A percentile compares a stretch with the other conserved stretches of the same genome.
Conservation (phyloP, 2,797 vertebrate species). For the Sebastes flavidus region DNA sequence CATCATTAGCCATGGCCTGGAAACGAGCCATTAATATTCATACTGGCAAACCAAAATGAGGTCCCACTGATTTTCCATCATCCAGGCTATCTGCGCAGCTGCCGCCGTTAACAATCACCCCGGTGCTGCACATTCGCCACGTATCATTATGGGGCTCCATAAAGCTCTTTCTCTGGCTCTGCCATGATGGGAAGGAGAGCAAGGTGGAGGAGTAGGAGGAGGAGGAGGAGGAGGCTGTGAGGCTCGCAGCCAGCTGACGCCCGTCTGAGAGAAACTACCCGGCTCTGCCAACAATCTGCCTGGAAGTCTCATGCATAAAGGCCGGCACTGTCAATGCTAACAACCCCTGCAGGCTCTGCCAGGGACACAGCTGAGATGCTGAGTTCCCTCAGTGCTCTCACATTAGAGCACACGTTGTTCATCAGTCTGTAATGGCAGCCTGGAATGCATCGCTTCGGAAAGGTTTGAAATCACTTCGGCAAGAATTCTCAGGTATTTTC, state of each 20-base stretch:
- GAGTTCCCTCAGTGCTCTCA: slow-evolving; percentile 43
- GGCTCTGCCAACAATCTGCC: slow-evolving; percentile 76
- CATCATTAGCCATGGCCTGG: slow-evolving; percentile 85
- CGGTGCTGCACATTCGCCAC: slow-evolving; percentile 66
- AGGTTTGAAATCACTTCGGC: slow-evolving; percentile 14
- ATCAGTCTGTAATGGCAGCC: slow-evolving; percentile 49
- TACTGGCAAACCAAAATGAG: slow-evolving; percentile 78
- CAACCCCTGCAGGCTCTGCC: slow-evolving; percentile 72
- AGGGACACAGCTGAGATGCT: slow-evolving; percentile 69
- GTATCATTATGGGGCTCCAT: slow-evolving; percentile 76
- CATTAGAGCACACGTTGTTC: slow-evolving; percentile 64
- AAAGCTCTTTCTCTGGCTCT: slow-evolving; percentile 53
- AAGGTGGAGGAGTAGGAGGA: slow-evolving; percentile 48
- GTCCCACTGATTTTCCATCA: slow-evolving; percentile 83
- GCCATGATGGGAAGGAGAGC: slow-evolving; percentile 58
- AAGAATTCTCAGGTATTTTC: not conserved
- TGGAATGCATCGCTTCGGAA: slow-evolving; percentile 5
- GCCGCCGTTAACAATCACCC: slow-evolving; percentile 75
- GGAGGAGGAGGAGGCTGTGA: slow-evolving; percentile 38
- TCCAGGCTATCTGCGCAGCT: slow-evolving; percentile 77
- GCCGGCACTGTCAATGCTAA: slow-evolving; percentile 70
- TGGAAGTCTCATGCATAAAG: slow-evolving; percentile 70
- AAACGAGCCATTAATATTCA: slow-evolving; percentile 87
- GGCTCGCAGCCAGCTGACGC: slow-evolving; percentile 66
- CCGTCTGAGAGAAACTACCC: slow-evolving; percentile 58